Percentiles rank a stretch among this genome's conserved stretches.
phyloP scores from a whole-genome alignment of 2,888 invertebrate species.

The Lamproptera curius region DNA sequence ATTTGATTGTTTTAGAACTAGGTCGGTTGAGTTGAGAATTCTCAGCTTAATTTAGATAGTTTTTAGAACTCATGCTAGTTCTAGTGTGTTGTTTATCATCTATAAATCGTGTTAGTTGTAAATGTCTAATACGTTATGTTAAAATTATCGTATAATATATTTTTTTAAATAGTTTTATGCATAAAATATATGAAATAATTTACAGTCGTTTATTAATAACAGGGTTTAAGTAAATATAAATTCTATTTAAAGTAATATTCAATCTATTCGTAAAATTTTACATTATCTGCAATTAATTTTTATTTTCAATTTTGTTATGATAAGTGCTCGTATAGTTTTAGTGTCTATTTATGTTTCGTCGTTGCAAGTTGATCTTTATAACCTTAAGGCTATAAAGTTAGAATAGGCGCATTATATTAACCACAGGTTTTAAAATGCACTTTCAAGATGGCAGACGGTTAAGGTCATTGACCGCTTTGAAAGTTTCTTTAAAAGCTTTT shows the following conservation, averaged over 20 bases:
- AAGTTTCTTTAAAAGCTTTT: background rate
- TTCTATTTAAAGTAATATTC: too few species aligned
- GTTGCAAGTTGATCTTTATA: constrained; percentile 3
- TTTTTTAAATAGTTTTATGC: too few species aligned
- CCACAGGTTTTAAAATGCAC: constrained; percentile 8
- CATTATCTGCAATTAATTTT: background rate
- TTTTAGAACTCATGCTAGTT: too few species aligned
- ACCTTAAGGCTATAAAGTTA: constrained; percentile 8
- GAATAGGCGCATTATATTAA: constrained; percentile 6
- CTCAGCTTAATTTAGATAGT: too few species aligned
- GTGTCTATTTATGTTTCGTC: constrained; percentile 8
- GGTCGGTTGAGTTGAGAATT: too few species aligned
- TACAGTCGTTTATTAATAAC: too few species aligned
- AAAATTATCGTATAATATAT: too few species aligned
- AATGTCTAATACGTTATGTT: too few species aligned
- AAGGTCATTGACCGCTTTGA: constrained; percentile 9
- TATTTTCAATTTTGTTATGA: background rate
- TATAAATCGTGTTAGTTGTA: too few species aligned
- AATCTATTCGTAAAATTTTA: background rate
- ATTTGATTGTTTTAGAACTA: too few species aligned
- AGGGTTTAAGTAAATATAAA: background rate
- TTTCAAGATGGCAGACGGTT: background rate
- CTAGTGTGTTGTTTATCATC: too few species aligned
- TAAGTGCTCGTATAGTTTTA: constrained; percentile 5
- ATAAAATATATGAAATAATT: too few species aligned